Conservation (phyloP, 1,140 invertebrate species). For the Papilio machaon region DNA sequence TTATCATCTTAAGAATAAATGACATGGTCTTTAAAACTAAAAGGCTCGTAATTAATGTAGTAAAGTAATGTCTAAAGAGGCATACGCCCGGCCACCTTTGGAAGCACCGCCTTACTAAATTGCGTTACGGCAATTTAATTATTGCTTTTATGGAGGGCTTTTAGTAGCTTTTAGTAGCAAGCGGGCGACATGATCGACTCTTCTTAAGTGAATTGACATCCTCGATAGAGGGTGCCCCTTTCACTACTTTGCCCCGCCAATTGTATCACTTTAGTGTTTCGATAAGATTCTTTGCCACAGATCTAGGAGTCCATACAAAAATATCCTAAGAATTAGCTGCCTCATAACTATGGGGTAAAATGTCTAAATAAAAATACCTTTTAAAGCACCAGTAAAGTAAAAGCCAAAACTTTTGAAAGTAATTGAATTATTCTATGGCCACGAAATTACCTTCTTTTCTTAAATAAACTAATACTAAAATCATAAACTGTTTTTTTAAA, state of each 20-base stretch:
- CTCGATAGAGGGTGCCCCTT: constrained; percentile 60
- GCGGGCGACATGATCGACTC: constrained; percentile 74
- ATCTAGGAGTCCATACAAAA: not conserved
- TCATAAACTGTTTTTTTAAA: not conserved
- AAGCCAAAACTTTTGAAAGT: not conserved
- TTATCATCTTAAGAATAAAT: not conserved
- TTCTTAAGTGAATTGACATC: constrained; percentile 79
- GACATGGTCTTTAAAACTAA: constrained; percentile 35
- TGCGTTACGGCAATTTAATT: constrained; percentile 82
- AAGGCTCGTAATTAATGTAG: constrained; percentile 39
- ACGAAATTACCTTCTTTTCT: not conserved
- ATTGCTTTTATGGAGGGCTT: constrained; percentile 83
- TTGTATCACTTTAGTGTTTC: constrained; percentile 41
- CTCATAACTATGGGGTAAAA: not conserved
- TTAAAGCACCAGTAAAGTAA: not conserved
- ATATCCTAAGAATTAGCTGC: not conserved
- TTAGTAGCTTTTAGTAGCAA: constrained; percentile 82
- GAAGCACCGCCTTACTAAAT: constrained; percentile 77
- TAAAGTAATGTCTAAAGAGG: constrained; percentile 35
- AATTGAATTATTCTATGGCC: not conserved
- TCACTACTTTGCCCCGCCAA: constrained; percentile 52
- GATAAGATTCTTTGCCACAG: not conserved
- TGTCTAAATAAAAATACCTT: not conserved
- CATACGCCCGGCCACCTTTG: constrained; percentile 54
- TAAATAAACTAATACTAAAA: not conserved